Base-by-base conservation (phyloP, 2,113 vertebrate genomes). In the Salvelinus fontinalis region DNA sequence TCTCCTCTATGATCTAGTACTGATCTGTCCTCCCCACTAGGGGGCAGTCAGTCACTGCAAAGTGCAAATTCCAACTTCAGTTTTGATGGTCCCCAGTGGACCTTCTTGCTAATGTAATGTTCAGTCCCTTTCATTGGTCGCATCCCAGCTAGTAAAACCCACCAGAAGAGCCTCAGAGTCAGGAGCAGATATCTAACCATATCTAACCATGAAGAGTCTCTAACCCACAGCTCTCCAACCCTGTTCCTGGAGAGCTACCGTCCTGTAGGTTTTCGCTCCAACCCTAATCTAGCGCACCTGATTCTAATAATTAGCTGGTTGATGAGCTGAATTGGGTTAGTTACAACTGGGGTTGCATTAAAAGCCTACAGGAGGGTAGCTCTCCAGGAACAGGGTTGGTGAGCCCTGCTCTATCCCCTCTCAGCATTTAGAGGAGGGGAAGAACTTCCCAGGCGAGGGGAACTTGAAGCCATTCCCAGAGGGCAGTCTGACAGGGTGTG, bases 381-480 rank as follows among this genome's bases (percentile, higher is more conserved):
- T 44, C 39, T 44, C 2, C 39, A 44, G 39, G 39, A 12, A 44
- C 8, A 44, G 39, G 39, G 39, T 44, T 44, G 39, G 9, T 44
- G 39, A 44, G 39, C 39, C 9, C 39, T 44, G 39, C 39, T 44
- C 39, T 44, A 44, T 11, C 70, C 64, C 59, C n/a, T 31, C 76
- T 92, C 88, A 99, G 84, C 97, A 99, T 89, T 99, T 99, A 72
- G 97, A 98, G 14, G 97, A 98, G 31, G 97, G 97, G 78, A 97
- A 98, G 80, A 98, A 97, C 76, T 96, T 94, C 80, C 96, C 96
- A 0, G 96, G 93, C 57, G 97, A 96, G 78, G 96, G 86, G 75
- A 98, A 97, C 84, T 96, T 98, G 88, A 96, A 97, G 54, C 97
- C 96, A 0, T 97, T 98, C 75, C 94, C 96, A 13, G 95, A 91